A percentile compares a stretch with the other conserved stretches of the same genome.
These are phyloP conservation scores for Hafferia zeledoni DNA, from an alignment of 2,797 vertebrate genomes.

Conservation along the genomic window DNA sequence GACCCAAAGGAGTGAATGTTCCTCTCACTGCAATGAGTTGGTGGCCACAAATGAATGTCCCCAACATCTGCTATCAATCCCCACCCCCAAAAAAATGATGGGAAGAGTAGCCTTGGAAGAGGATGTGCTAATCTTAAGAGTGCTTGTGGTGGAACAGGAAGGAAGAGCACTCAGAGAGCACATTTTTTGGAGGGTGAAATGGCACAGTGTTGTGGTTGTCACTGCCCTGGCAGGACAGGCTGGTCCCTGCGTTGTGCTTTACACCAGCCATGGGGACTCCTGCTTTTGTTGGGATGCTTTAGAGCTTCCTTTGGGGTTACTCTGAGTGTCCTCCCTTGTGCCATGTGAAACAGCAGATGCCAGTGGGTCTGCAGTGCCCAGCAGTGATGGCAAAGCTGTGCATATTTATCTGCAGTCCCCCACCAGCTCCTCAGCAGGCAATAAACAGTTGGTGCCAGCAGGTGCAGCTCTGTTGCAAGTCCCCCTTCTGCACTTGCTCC, in stretches of 20 bases:
- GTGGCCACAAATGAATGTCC: background rate
- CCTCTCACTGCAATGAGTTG: background rate
- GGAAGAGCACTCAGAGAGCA: background rate
- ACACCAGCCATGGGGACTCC: background rate
- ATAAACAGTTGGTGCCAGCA: background rate
- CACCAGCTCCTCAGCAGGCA: background rate
- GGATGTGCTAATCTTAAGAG: background rate
- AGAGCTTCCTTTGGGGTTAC: background rate
- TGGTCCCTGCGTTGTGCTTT: background rate
- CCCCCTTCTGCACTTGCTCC: background rate
- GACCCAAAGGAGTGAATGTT: background rate
- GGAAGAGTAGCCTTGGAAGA: background rate
- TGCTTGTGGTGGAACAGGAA: background rate
- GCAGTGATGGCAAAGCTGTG: background rate
- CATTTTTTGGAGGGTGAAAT: background rate
- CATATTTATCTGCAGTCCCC: background rate
- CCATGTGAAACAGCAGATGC: background rate
- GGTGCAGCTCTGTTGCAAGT: background rate
- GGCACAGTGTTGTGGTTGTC: background rate
- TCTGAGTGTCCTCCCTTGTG: background rate
- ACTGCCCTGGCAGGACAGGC: background rate
- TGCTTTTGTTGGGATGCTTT: background rate
- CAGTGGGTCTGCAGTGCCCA: background rate
- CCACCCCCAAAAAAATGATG: background rate
- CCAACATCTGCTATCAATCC: background rate